A percentile compares a stretch with the other conserved stretches of the same genome.
These are phyloP conservation scores for Callospermophilus lateralis DNA, from an alignment of 2,113 vertebrate species.

Conservation along the genomic window DNA sequence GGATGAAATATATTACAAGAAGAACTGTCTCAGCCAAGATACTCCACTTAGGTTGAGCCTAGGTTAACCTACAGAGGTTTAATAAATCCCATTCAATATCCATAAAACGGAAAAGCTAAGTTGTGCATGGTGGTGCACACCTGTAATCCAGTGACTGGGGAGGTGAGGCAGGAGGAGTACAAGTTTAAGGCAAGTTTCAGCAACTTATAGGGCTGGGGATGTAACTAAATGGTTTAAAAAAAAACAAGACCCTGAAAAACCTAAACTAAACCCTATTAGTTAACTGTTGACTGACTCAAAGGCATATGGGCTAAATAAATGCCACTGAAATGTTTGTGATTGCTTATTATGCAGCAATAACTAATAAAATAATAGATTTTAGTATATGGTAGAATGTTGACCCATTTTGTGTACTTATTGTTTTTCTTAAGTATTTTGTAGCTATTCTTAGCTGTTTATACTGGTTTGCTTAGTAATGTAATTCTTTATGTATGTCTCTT, in stretches of 20 bases:
- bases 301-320: background rate
- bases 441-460: background rate
- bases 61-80: background rate
- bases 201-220: background rate
- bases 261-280: background rate
- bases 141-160: background rate
- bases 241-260: background rate
- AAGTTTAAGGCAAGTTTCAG: background rate
- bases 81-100: background rate
- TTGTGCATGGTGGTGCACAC: background rate
- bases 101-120: background rate
- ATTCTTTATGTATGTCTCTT: background rate
- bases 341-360: slow-evolving; percentile 3
- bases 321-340: background rate
- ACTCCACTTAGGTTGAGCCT: background rate
- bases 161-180: background rate
- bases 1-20: background rate
- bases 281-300: background rate
- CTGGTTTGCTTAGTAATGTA: slow-evolving; percentile 24
- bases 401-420: background rate
- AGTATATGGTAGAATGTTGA: background rate
- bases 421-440: slow-evolving; percentile 28
- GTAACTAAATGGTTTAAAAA: background rate
- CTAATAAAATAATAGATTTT: background rate
- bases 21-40: background rate